phyloP scores from a whole-genome alignment of 2,797 vertebrate genomes.

The Crenuchus spilurus region DNA sequence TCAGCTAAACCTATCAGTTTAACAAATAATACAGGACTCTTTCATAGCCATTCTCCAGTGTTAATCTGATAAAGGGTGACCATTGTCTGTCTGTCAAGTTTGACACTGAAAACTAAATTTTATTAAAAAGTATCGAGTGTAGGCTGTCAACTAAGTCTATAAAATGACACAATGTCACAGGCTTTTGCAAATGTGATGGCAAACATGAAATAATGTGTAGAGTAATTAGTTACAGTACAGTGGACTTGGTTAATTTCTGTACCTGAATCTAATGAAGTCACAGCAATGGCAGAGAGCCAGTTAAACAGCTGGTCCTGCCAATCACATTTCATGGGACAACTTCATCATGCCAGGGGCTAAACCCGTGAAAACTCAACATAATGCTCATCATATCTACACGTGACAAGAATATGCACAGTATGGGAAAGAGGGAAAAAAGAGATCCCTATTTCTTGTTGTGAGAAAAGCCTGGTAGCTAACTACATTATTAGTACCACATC shows the following conservation, averaged over 20 bases:
- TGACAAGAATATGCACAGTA: conserved; percentile 7
- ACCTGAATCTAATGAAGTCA: conserved; percentile 55
- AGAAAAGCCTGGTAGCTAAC: too few species aligned
- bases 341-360: conserved; percentile 60
- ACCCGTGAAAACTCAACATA: conserved; percentile 18
- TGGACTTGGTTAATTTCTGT: not conserved
- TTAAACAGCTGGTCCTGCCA: conserved; percentile 67
- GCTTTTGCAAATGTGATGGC: not conserved
- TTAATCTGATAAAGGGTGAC: too few species aligned
- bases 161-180: not conserved
- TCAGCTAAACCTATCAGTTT: too few species aligned
- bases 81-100: not conserved
- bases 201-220: not conserved
- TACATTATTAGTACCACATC: too few species aligned
- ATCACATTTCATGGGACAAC: conserved; percentile 52
- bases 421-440: not conserved
- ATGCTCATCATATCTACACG: conserved; percentile 50
- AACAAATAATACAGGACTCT: too few species aligned
- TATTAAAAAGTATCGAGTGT: not conserved
- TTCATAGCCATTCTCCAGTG: too few species aligned
- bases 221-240: not conserved
- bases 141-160: not conserved
- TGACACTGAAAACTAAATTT: not conserved
- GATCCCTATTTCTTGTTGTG: too few species aligned
- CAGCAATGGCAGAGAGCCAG: conserved; percentile 57